phyloP scores from a whole-genome alignment of 1,140 invertebrate genomes.

The Drosophila navojoa region DNA sequence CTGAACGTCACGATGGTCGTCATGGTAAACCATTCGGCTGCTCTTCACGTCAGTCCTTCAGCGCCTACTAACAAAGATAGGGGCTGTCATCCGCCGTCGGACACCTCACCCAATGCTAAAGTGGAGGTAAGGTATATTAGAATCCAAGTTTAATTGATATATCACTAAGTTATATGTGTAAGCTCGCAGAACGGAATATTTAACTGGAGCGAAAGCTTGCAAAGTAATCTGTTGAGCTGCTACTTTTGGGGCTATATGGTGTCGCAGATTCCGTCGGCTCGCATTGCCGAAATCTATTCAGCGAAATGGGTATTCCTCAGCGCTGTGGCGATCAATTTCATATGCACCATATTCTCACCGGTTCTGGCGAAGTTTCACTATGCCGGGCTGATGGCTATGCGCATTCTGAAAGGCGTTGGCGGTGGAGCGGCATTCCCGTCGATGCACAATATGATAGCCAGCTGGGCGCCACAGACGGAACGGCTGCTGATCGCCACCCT shows the following conservation, averaged over 20 bases:
- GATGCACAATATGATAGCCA: constrained; percentile 88
- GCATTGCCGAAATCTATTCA: constrained; percentile 90
- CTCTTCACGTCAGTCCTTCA: too few species aligned
- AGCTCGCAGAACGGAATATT: constrained; percentile 88
- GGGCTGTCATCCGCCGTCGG: too few species aligned
- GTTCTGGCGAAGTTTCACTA: constrained; percentile 87
- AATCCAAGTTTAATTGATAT: too few species aligned
- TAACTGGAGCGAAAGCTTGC: constrained; percentile 87
- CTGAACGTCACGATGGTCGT: constrained; percentile 94
- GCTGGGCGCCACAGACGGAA: constrained; percentile 87
- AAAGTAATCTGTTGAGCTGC: constrained; percentile 90
- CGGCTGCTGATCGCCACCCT: constrained; percentile 88
- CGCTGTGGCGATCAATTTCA: constrained; percentile 90
- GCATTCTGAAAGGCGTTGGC: constrained; percentile 92
- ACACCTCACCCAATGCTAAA: too few species aligned
- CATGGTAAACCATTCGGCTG: constrained; percentile 90
- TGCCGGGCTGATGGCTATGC: constrained; percentile 86
- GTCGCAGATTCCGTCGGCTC: constrained; percentile 91
- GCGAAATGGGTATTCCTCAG: constrained; percentile 93
- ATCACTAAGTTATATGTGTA: too few species aligned
- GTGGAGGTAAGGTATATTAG: constrained; percentile 32
- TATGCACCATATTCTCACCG: constrained; percentile 89
- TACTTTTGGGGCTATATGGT: constrained; percentile 95
- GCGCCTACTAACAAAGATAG: too few species aligned
- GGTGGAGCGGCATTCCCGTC: constrained; percentile 91